phyloP scores from a whole-genome alignment of 1,140 invertebrate species.

The Luehdorfia chinensis region DNA sequence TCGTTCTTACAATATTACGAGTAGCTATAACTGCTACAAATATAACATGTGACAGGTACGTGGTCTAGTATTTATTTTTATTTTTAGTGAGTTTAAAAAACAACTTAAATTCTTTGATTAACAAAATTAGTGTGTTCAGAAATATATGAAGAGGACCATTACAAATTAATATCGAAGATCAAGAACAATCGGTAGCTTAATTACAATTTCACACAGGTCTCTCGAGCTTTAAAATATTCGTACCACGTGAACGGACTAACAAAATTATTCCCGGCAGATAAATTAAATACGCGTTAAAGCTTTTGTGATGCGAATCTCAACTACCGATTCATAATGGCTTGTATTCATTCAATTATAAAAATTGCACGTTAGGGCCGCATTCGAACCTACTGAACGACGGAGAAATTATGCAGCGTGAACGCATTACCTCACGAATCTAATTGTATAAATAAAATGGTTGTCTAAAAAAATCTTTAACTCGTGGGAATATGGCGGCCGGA shows the following conservation, averaged over 20 bases:
- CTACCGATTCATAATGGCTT: slow-evolving; percentile 28
- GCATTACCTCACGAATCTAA: slow-evolving; percentile 64
- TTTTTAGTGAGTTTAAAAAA: too few species aligned
- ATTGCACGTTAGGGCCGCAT: slow-evolving; percentile 34
- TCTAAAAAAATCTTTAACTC: slow-evolving; percentile 55
- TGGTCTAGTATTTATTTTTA: too few species aligned
- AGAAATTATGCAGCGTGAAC: slow-evolving; percentile 74
- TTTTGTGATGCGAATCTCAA: slow-evolving; percentile 34
- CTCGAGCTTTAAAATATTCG: slow-evolving; percentile 22
- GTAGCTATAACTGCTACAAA: too few species aligned
- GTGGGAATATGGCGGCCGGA: slow-evolving; percentile 62
- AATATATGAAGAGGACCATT: too few species aligned
- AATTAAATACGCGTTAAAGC: slow-evolving; percentile 48
- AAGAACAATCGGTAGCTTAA: slow-evolving; percentile 10
- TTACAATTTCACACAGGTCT: slow-evolving; percentile 18
- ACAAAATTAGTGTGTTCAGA: too few species aligned
- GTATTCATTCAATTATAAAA: slow-evolving; percentile 53
- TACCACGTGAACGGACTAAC: slow-evolving; percentile 31
- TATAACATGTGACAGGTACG: too few species aligned
- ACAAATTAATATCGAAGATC: too few species aligned
- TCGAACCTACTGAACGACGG: slow-evolving; percentile 31
- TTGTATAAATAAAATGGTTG: slow-evolving; percentile 57
- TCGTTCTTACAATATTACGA: too few species aligned
- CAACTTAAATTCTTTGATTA: too few species aligned
- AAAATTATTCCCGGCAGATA: slow-evolving; percentile 35